phyloP scores from a whole-genome alignment of 2,113 vertebrate species.

The crab-eating macaque (Macaca fascicularis) region T2T-MFA8v1.1 NC_088381.1:73207001-73207500 shows the following conservation, averaged over 20 bases:
- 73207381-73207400: background rate
- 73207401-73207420: background rate
- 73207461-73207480: background rate
- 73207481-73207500: background rate
- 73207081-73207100: background rate
- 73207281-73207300: background rate
- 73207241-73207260: background rate
- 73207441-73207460: background rate
- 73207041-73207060: background rate
- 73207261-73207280: background rate
- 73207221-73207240: background rate
- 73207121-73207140: background rate
- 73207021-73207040: background rate
- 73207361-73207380: background rate
- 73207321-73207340: background rate
- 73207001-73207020: background rate
- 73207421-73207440: background rate
- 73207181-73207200: background rate
- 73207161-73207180: background rate
- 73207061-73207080: background rate
- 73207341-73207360: background rate
- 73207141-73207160: background rate
- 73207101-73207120: background rate
- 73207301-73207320: background rate
- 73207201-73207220: background rate